A percentile compares a stretch with the other conserved stretches of the same genome.
Conservation (phyloP, 2,797 vertebrate genomes). For the Anomalospiza imberbis region DNA sequence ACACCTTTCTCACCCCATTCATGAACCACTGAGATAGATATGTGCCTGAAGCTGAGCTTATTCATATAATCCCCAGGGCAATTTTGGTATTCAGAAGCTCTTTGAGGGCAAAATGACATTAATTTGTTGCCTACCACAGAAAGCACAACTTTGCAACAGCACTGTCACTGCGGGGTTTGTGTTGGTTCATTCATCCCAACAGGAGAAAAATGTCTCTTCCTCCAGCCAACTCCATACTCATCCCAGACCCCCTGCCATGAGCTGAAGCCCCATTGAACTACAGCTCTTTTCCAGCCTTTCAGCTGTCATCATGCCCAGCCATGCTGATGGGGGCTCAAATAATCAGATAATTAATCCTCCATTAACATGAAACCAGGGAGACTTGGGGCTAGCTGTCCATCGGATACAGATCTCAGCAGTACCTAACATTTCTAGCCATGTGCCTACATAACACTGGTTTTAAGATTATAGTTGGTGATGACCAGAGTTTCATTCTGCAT, state of each 20-base stretch:
- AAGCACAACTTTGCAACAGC: background rate
- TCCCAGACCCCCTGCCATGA: accelerated
- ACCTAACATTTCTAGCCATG: background rate
- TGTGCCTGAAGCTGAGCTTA: background rate
- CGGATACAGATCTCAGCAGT: background rate
- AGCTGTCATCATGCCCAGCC: background rate
- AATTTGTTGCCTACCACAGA: background rate
- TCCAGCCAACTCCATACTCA: background rate
- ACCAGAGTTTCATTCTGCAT: background rate
- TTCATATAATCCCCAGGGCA: background rate
- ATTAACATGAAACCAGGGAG: background rate
- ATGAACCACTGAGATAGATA: background rate
- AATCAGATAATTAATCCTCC: background rate
- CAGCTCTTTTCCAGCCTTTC: background rate
- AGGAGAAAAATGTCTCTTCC: background rate
- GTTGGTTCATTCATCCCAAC: background rate
- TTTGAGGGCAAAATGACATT: background rate
- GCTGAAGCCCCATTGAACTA: background rate
- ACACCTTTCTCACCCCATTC: background rate
- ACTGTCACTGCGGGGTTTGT: background rate
- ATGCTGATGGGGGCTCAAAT: background rate
- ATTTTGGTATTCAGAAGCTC: background rate
- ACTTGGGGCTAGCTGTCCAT: background rate
- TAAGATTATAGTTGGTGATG: background rate
- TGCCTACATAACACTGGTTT: background rate